Conservation (phyloP, 2,113 vertebrate genomes). For the Misgurnus anguillicaudatus region DNA sequence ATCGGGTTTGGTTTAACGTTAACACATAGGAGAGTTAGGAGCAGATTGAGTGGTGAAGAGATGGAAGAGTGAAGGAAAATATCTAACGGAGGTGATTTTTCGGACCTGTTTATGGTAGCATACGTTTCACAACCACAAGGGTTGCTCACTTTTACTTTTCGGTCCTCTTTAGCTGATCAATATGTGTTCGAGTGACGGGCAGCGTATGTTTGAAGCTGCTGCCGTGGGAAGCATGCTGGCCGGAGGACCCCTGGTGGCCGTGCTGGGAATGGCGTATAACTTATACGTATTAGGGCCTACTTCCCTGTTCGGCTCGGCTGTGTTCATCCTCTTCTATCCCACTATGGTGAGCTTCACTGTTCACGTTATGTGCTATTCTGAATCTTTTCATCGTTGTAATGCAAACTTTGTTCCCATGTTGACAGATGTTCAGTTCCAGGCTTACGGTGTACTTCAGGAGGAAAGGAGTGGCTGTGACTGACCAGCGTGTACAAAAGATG, state of each 20-base stretch:
- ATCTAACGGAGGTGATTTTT: conserved; percentile 26
- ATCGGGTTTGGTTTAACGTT: neutral
- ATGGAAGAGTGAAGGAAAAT: conserved; percentile 41
- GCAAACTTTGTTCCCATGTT: conserved; percentile 5
- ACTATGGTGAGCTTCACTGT: conserved; percentile 82
- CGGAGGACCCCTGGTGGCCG: conserved; percentile 86
- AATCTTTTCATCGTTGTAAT: neutral
- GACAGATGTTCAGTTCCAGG: conserved; percentile 90
- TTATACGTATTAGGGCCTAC: conserved; percentile 88
- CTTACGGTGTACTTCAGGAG: conserved; percentile 91
- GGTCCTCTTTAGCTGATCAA: conserved; percentile 81
- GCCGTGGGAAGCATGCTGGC: conserved; percentile 89
- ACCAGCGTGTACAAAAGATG: conserved; percentile 93
- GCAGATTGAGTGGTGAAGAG: conserved; percentile 43
- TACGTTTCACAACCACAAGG: neutral
- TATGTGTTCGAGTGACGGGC: conserved; percentile 88
- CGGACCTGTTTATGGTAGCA: neutral
- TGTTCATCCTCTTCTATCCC: conserved; percentile 94
- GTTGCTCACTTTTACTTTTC: neutral
- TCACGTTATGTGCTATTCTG: neutral
- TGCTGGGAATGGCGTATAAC: conserved; percentile 88
- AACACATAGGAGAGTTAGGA: conserved; percentile 28
- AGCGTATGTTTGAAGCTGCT: conserved; percentile 91
- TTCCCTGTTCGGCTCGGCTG: conserved; percentile 87
- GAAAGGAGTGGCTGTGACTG: conserved; percentile 83